Evolutionary conservation across 2,888 invertebrate species (phyloP).

Genomic region (Drosophila robusta): DNA sequence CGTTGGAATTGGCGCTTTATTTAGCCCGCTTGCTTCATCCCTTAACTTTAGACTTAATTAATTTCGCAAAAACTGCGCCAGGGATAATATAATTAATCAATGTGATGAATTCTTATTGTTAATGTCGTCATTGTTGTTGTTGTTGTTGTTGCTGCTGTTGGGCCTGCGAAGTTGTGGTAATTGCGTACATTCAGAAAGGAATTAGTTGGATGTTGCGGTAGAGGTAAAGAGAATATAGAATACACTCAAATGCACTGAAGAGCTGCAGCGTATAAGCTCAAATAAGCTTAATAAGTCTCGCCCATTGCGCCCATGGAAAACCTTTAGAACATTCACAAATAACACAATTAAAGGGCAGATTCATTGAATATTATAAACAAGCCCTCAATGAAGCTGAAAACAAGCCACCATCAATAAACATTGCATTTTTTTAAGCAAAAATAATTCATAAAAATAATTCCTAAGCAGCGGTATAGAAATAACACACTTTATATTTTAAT

Average conservation of each 20-base stretch:
- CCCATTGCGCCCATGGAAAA: background rate
- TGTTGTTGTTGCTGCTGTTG: slow-evolving; percentile 9
- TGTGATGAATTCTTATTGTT: slow-evolving; percentile 22
- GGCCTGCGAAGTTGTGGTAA: slow-evolving; percentile 6
- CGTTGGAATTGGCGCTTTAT: slow-evolving; percentile 5
- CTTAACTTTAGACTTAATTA: slow-evolving; percentile 50
- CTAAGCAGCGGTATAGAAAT: too few species aligned
- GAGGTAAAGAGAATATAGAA: background rate
- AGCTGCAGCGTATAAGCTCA: background rate
- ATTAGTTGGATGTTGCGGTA: background rate
- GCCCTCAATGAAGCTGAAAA: too few species aligned
- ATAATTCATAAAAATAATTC: too few species aligned
- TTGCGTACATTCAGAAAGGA: slow-evolving; percentile 4
- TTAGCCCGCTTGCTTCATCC: slow-evolving; percentile 26
- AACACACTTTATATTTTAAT: too few species aligned
- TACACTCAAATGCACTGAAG: background rate
- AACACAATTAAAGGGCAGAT: background rate
- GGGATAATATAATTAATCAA: slow-evolving; percentile 50
- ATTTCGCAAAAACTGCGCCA: slow-evolving; percentile 23
- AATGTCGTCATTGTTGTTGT: background rate
- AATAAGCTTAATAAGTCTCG: background rate
- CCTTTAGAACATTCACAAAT: background rate
- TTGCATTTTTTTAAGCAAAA: too few species aligned
- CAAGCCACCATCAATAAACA: too few species aligned
- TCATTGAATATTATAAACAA: too few species aligned